Base-by-base conservation (phyloP, 2,888 invertebrate genomes). In the Sturmia bella region DNA sequence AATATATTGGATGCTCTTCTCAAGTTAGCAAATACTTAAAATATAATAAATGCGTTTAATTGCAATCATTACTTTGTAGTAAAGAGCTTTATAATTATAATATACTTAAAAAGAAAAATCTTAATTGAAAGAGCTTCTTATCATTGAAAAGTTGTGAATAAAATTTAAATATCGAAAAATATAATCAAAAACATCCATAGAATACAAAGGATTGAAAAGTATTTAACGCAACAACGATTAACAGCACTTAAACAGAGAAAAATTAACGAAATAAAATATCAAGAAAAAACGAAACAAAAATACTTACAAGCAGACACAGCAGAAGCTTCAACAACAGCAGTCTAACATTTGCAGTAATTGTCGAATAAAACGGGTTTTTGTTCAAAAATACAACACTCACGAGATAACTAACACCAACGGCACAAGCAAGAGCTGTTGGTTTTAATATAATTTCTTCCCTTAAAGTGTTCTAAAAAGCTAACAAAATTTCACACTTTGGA, bases 401-500 rank as follows among this genome's bases (percentile, higher is more conserved):
- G 13, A 50, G n/a, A 1, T 50, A 61, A 48, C 24, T 11, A 64
- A 39, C 43, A 64, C 61, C 66, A 73, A 57, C 76, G 54, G 69
- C 64, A 37, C 66, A 57, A 32, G 41, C 7, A 63, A 76, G 68
- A 54, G 75, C 68, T 56, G 66, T 72, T 57, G 57, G 54, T 15
- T 56, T 63, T 32, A 64, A 63, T 59, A 57, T 56, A 66, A 86
- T 87, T 87, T 87, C 87, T 83, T 78, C 86, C 86, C 86, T 86
- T 85, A 87, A 84, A 87, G 87, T 83, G 89, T 89, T 87, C 86
- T 85, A 85, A 86, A 90, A 91, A 88, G 86, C 89, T 87, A 87
- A 89, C 90, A 91, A 91, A 90, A 91, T 91, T 91, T 91, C 89
- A 88, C 91, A 91, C 90, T 91, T 91, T 90, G 91, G 91, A 90